These are phyloP conservation scores for Arvicanthis niloticus DNA, from an alignment of 2,113 vertebrate genomes.

Conservation along the genomic window DNA sequence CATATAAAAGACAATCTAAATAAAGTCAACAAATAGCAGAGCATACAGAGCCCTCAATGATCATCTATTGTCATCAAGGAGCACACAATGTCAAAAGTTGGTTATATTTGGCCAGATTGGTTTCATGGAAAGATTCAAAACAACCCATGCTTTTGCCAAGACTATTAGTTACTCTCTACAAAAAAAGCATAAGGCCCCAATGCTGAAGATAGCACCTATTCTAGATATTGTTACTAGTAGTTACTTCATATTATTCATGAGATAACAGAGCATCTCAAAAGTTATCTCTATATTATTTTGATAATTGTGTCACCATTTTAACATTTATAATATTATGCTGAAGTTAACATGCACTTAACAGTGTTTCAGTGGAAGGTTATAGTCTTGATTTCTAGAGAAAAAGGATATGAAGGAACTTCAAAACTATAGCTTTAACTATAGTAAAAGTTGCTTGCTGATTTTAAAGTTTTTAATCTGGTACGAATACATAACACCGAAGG, in stretches of 20 bases:
- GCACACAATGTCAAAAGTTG: background rate
- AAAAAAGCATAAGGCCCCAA: background rate
- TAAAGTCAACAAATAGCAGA: background rate
- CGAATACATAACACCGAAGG: background rate
- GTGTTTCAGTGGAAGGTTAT: background rate
- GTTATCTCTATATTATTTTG: background rate
- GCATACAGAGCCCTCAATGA: no score
- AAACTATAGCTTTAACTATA: background rate
- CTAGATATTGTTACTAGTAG: background rate
- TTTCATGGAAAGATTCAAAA: background rate
- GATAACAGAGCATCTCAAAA: background rate
- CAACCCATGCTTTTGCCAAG: background rate
- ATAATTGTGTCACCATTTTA: conserved; percentile 9
- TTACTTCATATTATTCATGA: background rate
- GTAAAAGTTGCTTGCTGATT: background rate
- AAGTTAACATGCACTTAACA: background rate
- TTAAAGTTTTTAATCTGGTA: background rate
- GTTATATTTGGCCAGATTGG: background rate
- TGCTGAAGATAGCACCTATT: background rate
- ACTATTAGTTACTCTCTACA: no score
- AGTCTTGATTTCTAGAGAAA: background rate
- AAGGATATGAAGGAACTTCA: background rate
- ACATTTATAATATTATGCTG: background rate
- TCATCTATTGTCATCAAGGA: background rate
- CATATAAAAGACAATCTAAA: background rate